Conservation (phyloP, 2,113 vertebrate genomes). For the Charadrius vociferus region DNA sequence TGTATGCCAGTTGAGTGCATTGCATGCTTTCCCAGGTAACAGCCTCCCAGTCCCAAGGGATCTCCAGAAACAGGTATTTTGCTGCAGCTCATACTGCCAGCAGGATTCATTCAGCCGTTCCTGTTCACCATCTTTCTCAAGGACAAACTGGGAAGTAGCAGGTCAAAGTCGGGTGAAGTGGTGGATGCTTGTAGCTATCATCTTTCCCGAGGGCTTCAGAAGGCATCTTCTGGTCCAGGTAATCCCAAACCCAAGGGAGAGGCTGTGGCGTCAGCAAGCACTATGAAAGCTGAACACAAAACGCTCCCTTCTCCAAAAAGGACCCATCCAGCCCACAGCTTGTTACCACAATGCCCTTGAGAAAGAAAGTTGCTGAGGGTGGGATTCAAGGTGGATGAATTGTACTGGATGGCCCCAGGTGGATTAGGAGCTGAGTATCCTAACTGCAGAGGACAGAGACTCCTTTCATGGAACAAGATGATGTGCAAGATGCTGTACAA, state of each 20-base stretch:
- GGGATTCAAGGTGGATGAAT: not conserved
- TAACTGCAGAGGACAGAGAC: not conserved
- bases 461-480: not conserved
- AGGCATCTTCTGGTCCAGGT: not conserved
- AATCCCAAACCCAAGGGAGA: not conserved
- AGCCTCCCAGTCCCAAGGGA: not conserved
- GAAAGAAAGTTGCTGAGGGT: not conserved
- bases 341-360: not conserved
- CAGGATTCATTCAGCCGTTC: not conserved
- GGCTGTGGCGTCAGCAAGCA: not conserved
- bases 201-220: not conserved
- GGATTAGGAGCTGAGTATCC: not conserved
- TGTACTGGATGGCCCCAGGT: not conserved
- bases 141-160: not conserved
- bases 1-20: fast-evolving
- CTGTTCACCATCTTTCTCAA: not conserved
- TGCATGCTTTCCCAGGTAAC: not conserved
- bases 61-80: not conserved
- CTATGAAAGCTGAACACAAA: not conserved
- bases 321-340: not conserved
- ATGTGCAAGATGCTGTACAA: not conserved
- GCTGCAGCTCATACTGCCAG: not conserved
- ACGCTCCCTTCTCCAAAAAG: not conserved
- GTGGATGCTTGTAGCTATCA: not conserved
- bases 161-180: not conserved